Conservation (phyloP, 2,113 vertebrate genomes). For the Tauraco erythrolophus region DNA sequence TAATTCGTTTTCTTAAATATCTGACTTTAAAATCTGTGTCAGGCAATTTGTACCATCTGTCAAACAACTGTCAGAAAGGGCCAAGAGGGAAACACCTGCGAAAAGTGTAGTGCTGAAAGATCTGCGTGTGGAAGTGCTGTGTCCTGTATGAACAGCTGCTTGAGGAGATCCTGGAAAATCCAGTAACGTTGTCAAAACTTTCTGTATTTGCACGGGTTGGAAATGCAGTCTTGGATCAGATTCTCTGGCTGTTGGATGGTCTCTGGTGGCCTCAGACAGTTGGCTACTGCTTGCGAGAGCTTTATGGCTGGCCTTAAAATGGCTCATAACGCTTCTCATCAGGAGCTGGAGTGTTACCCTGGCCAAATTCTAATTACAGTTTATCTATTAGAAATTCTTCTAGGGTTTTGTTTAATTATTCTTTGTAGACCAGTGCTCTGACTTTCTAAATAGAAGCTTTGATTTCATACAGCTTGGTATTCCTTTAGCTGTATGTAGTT, state of each 20-base stretch:
- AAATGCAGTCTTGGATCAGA: not conserved
- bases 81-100: conserved; percentile 66
- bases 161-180: not conserved
- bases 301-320: not conserved
- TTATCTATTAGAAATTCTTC: not conserved
- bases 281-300: not conserved
- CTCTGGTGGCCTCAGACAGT: not conserved
- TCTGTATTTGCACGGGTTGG: not conserved
- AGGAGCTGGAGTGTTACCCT: not conserved
- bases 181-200: not conserved
- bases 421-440: not conserved
- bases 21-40: conserved; percentile 58
- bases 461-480: too few species aligned
- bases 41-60: conserved; percentile 59
- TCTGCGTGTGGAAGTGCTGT: not conserved
- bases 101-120: not conserved
- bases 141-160: not conserved
- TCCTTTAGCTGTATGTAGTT: not conserved
- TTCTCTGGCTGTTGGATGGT: not conserved
- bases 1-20: conserved; percentile 67
- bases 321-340: not conserved
- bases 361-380: not conserved
- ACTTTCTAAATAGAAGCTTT: not conserved
- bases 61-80: conserved; percentile 55
- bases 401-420: not conserved